Evolutionary conservation across 2,797 vertebrate species (phyloP), one percentile per base, ranked within the genome.

Genomic region (Sparidentex hasta): DNA sequence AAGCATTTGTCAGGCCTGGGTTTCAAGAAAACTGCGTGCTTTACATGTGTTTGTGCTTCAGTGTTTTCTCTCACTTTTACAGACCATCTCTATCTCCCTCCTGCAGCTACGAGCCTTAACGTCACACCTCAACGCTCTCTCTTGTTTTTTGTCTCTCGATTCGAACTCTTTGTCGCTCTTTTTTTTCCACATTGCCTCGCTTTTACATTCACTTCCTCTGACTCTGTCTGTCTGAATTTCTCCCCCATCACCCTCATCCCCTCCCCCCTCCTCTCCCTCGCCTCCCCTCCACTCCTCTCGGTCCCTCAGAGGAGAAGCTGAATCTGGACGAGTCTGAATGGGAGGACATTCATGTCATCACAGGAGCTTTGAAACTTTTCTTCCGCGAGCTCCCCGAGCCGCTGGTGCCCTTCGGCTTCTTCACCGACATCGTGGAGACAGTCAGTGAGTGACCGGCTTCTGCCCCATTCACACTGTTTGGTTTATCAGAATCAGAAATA

Each of bases 291-390:
- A 41, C 46, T 46, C 65, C n/a, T 62, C n/a, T 50, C 17, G 61
- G 46, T 71, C 50, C 65, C 77, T 82, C 94, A 97, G 96, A 96
- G 92, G 96, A 97, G 91, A 94, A 94, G 88, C 85, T 98, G 91
- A 96, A 97, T 91, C 93, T 99, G 92, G 95, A 96, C 61, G 92
- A 94, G 76, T 94, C 95, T 0, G 95, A 97, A 76, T 99, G 97
- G 97, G 97, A 97, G 58, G 97, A 99, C 75, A 90, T 99, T 69
- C 97, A 99, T 5, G 97, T 98, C 84, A 91, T 99, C 92, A 97
- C 97, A 0, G 97, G 97, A 46, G 97, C 97, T 57, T 91, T 98
- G 75, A 99, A 99, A 90, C 96, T 99, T 74, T 99, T 99, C 90
- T 96, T 99, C 65, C 95, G 97, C 3, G 97, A 99, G 93, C 95